Conservation (phyloP, 2,113 vertebrate species). For the Larimichthys crocea region DNA sequence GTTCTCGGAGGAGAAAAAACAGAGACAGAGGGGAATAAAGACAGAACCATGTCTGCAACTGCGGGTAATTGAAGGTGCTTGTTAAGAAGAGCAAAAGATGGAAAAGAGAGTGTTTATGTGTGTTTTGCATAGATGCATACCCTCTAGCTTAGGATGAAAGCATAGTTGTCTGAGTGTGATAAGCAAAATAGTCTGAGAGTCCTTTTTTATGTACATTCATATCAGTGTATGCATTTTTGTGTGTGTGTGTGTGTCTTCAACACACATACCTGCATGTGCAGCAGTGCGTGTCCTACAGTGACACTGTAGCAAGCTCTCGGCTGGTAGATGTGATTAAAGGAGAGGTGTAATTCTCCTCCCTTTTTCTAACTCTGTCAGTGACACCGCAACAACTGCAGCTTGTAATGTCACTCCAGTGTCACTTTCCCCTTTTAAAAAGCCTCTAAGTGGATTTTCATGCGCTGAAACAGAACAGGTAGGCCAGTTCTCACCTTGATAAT, state of each 20-base stretch:
- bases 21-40: constrained; percentile 39
- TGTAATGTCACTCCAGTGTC: constrained; percentile 43
- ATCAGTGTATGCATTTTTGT: not conserved
- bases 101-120: not conserved
- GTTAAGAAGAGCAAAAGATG: not conserved
- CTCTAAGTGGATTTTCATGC: constrained; percentile 62
- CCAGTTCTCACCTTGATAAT: constrained; percentile 52
- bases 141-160: not conserved
- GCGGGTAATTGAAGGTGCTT: constrained; percentile 53
- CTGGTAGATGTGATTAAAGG: constrained; percentile 60
- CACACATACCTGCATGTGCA: constrained; percentile 2
- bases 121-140: not conserved
- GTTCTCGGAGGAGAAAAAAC: constrained; percentile 41
- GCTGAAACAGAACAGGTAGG: constrained; percentile 32
- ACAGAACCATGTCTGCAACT: constrained; percentile 54
- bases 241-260: not conserved
- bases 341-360: constrained; percentile 29
- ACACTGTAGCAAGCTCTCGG: constrained; percentile 56
- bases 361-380: constrained; percentile 8
- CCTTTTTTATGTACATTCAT: not conserved
- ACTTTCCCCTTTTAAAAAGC: constrained; percentile 39
- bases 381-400: constrained; percentile 31
- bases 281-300: constrained; percentile 26
- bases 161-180: not conserved
- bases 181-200: not conserved